Evolutionary conservation across 2,888 invertebrate species (phyloP).

Genomic region (Hofmannophila pseudospretella): DNA sequence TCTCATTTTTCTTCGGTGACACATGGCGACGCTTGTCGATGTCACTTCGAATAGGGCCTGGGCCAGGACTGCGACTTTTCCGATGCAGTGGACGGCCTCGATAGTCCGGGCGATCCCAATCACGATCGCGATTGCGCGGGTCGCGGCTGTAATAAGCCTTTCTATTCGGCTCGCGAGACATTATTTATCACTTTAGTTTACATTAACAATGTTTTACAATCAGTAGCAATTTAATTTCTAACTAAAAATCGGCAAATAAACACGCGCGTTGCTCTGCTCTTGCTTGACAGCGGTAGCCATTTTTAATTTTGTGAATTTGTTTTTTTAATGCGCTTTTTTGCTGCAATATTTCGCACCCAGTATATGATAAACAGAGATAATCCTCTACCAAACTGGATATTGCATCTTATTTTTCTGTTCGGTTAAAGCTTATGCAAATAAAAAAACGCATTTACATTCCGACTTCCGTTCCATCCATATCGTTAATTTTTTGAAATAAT

Average conservation of each 20-base stretch:
- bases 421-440: no score
- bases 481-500: no score
- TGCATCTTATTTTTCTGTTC: no score
- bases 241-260: not conserved
- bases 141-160: constrained; percentile 19
- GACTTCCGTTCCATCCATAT: no score
- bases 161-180: constrained; percentile 26
- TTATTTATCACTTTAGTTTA: constrained; percentile 11
- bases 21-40: constrained; percentile 44
- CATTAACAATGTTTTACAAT: not conserved
- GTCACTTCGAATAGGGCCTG: constrained; percentile 28
- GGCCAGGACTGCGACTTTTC: constrained; percentile 45
- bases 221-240: not conserved
- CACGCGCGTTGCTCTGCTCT: constrained; percentile 3
- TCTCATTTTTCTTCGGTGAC: constrained; percentile 54
- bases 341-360: not conserved
- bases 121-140: constrained; percentile 21
- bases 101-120: constrained; percentile 29
- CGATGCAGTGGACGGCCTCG: constrained; percentile 20
- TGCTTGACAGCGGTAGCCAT: not conserved
- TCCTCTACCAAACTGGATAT: not conserved
- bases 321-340: not conserved
- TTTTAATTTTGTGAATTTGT: no score
- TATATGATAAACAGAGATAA: not conserved
- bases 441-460: no score